Conservation (phyloP, 1,140 invertebrate species). For the Holotrichia oblita region DNA sequence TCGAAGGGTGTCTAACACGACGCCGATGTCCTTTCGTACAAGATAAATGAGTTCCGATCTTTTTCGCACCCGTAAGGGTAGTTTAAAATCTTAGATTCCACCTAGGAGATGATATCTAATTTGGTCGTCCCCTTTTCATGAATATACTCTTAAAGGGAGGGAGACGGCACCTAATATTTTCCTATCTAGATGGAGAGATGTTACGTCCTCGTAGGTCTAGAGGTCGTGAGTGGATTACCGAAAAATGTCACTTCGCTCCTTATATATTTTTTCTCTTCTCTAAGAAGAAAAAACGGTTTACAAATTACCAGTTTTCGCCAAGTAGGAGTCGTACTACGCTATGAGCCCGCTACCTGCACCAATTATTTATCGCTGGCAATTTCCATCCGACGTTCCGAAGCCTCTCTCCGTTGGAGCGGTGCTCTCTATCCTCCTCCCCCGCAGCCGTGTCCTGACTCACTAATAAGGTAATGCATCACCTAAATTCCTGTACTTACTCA, state of each 20-base stretch:
- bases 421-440: not conserved
- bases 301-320: conserved; percentile 16
- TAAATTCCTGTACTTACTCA: conserved; percentile 8
- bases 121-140: too few relatives aligned
- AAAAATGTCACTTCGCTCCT: not conserved
- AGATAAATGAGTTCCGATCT: too few relatives aligned
- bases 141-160: too few relatives aligned
- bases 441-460: not conserved
- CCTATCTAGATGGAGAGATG: too few relatives aligned
- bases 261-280: not conserved
- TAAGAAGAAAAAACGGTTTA: not conserved
- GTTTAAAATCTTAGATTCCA: too few relatives aligned
- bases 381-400: conserved; percentile 7
- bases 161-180: too few relatives aligned
- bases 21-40: too few relatives aligned
- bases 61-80: too few relatives aligned
- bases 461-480: conserved; percentile 12
- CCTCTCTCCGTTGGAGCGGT: not conserved
- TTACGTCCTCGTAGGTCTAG: not conserved
- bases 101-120: too few relatives aligned
- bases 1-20: too few relatives aligned
- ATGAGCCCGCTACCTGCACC: not conserved
- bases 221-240: not conserved
- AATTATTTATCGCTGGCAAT: conserved; percentile 12
- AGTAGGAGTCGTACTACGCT: not conserved